These are phyloP conservation scores for Mus minutoides DNA, from an alignment of 2,797 vertebrate species.

Conservation along the genomic window DNA sequence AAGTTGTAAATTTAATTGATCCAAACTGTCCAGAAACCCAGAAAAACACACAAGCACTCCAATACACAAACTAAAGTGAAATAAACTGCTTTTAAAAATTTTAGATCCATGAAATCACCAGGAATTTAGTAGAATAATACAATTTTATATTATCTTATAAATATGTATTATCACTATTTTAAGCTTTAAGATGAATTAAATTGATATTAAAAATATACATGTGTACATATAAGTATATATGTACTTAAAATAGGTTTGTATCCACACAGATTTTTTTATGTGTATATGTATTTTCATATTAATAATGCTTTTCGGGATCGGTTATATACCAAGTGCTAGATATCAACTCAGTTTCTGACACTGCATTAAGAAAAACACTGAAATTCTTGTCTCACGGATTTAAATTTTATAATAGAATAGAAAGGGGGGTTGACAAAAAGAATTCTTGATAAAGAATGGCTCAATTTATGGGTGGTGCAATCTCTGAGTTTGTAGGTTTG, in stretches of 20 bases:
- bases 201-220: background rate
- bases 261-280: background rate
- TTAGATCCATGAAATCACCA: background rate
- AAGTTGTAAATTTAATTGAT: background rate
- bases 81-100: background rate
- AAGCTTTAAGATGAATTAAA: background rate
- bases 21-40: background rate
- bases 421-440: background rate
- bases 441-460: background rate
- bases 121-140: background rate
- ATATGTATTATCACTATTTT: background rate
- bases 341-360: background rate
- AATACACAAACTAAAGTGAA: background rate
- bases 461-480: background rate
- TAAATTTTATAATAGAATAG: background rate
- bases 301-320: background rate
- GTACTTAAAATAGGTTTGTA: background rate
- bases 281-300: background rate
- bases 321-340: background rate
- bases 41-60: rapidly evolving
- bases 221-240: background rate
- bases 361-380: background rate
- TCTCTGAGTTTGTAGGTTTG: background rate
- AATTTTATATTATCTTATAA: background rate
- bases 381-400: background rate